phyloP scores from a whole-genome alignment of 2,797 vertebrate genomes.

The Corythornis leucogaster region DNA sequence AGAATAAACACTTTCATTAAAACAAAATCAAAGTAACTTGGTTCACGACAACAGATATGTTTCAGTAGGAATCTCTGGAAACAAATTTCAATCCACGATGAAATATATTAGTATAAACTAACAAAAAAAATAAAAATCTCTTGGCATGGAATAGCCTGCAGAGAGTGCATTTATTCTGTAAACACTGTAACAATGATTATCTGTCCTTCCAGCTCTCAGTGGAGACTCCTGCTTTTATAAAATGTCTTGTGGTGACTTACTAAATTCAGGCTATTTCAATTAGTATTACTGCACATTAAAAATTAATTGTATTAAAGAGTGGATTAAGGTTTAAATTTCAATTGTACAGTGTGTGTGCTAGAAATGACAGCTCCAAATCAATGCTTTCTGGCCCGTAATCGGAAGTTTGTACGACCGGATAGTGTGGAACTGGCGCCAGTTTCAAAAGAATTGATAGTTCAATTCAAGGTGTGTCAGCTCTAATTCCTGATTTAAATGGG shows the following conservation, averaged over 20 bases:
- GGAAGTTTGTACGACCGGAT: conserved; percentile 54
- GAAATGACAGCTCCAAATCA: conserved; percentile 89
- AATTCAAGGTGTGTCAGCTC: conserved; percentile 71
- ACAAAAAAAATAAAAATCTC: conserved; percentile 24
- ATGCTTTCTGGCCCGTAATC: conserved; percentile 80
- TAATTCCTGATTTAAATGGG: conserved; percentile 59
- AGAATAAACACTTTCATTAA: conserved; percentile 12
- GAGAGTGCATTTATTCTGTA: conserved; percentile 82
- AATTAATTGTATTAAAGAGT: conserved; percentile 93
- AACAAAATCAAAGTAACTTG: conserved; percentile 7
- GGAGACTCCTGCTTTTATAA: conserved; percentile 88
- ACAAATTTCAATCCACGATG: conserved; percentile 35
- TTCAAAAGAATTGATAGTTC: conserved; percentile 75
- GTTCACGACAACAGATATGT: neutral
- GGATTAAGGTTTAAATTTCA: conserved; percentile 94
- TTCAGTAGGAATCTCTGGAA: conserved; percentile 31
- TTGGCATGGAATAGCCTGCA: conserved; percentile 51
- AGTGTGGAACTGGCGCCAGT: conserved; percentile 67
- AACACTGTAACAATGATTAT: conserved; percentile 87
- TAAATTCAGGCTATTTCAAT: conserved; percentile 93
- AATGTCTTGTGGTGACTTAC: conserved; percentile 88
- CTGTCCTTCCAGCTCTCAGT: conserved; percentile 89
- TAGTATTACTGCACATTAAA: conserved; percentile 98
- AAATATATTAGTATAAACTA: conserved; percentile 56
- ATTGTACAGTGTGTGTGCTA: conserved; percentile 76